These are phyloP conservation scores for Centropus bengalensis DNA, from an alignment of 2,113 vertebrate species.

Conservation along the genomic window DNA sequence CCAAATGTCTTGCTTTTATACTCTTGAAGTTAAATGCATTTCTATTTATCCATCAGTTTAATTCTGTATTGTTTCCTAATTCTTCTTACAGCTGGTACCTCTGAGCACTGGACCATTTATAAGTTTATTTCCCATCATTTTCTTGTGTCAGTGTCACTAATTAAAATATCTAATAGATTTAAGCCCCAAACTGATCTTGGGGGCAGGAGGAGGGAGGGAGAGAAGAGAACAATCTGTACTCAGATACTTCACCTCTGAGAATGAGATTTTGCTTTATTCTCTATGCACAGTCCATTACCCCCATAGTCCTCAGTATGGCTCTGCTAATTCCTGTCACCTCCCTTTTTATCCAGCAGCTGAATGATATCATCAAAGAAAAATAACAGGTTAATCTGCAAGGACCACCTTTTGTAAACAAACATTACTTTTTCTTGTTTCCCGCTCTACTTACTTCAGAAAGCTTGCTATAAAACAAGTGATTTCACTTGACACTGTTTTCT, in stretches of 20 bases:
- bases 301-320: neutral
- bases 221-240: neutral
- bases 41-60: neutral
- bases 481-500: neutral
- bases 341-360: neutral
- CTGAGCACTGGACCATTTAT: neutral
- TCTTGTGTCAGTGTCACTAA: neutral
- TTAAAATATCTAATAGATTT: neutral
- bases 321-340: neutral
- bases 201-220: neutral
- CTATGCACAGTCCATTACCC: neutral
- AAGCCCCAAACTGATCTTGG: neutral
- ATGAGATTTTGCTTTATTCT: neutral
- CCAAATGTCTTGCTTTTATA: neutral
- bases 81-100: neutral
- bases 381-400: neutral
- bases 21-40: neutral
- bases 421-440: neutral
- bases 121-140: neutral
- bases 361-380: neutral
- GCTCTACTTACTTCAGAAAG: neutral
- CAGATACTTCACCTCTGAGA: neutral
- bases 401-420: neutral
- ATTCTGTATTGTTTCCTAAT: neutral
- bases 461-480: neutral